Base-by-base conservation (phyloP, 1,140 invertebrate genomes). In the Leptestheria dahalacensis region DNA sequence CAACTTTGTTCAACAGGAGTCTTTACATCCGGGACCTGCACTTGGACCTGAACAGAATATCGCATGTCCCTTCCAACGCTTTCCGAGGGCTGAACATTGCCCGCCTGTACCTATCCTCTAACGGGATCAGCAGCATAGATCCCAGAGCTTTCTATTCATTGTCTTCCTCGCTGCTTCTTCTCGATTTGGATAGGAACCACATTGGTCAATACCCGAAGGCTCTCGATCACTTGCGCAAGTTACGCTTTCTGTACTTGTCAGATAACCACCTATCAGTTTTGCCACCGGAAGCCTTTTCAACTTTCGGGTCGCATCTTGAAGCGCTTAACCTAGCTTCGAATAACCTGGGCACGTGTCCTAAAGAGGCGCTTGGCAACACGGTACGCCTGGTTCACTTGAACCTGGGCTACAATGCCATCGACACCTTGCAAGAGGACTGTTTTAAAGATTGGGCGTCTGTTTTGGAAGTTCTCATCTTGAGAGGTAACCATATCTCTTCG, bases 381-480 rank as follows among this genome's bases (percentile, higher is more conserved):
- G 79, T 78, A 3, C 79, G 77, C 60, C 73, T 93, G 48, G 76
- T 84, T 12, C 88, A 91, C 71, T 75, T 93, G 51, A 91, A 91
- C 72, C 77, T 91, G 59, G 88, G 86, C 26, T 90, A 91, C 68
- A 93, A 93, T 69, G 80, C 80, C 63, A 90, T 93, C 64, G 76
- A 78, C 25, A 79, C 84, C 65, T 79, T 93, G 53, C 75, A 79
- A 49, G 77, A 81, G 12, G 79, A 79, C 41, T 84, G 88, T 66
- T 90, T 91, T 66, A 67, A 68, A 21, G 77, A 79, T 18, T 91
- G 88, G 88, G 86, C 83, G 12, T 77, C 78, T 25, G 82, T 81
- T 66, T 72, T 93, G 15, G 82, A 84, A 64, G 91, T 87, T 55
- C 75, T 94, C 12, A 77, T 90, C 51, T 72, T 94, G 50, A 78